Conservation (phyloP, 1,140 invertebrate species). For the Coenobita brevimanus region DNA sequence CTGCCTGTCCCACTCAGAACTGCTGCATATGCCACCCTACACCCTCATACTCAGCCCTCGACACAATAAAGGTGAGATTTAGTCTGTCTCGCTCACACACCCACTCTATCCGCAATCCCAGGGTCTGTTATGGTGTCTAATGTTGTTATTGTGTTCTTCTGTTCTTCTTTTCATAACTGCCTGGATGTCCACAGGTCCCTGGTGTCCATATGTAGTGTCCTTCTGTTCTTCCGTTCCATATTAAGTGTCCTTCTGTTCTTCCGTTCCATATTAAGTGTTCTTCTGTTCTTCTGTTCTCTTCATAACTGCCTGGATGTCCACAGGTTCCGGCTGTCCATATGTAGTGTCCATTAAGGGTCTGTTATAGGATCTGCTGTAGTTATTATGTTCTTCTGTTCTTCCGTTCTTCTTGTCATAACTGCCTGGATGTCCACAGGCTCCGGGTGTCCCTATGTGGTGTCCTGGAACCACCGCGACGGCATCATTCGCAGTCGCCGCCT, state of each 20-base stretch:
- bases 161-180: background rate
- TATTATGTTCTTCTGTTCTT: too few species aligned
- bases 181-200: background rate
- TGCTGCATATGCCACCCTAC: slow-evolving; percentile 40
- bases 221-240: too few species aligned
- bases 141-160: too few species aligned
- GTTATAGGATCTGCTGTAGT: too few species aligned
- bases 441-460: slow-evolving; percentile 43
- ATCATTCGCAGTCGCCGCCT: slow-evolving; percentile 54
- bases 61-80: slow-evolving; percentile 32
- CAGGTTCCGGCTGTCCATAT: too few species aligned
- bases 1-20: slow-evolving; percentile 77
- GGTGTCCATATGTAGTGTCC: slow-evolving; percentile 49
- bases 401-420: background rate
- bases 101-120: background rate
- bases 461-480: slow-evolving; percentile 49
- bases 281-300: too few species aligned
- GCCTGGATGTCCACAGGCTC: background rate
- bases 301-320: background rate
- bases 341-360: too few species aligned
- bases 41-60: slow-evolving; percentile 30
- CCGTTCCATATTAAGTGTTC: too few species aligned
- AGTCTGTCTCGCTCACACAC: background rate
- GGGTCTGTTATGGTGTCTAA: too few species aligned
- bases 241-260: too few species aligned